Conservation (phyloP, 2,797 vertebrate species). For the Neosalanx taihuensis region DNA sequence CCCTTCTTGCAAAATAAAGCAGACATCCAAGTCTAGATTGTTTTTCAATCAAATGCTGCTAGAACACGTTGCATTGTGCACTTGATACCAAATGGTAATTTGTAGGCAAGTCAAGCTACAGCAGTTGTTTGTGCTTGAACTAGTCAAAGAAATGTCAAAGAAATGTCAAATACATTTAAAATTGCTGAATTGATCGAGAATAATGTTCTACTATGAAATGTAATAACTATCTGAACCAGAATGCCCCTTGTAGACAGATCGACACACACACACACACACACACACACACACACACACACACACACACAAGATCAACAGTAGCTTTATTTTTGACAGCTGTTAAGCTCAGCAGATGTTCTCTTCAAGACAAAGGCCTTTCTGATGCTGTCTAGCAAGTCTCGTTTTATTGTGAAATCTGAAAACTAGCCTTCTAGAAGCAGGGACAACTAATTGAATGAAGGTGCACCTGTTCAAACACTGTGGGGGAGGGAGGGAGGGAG, state of each 20-base stretch:
- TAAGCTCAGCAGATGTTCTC: background rate
- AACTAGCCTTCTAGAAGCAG: conserved; percentile 26
- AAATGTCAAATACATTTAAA: background rate
- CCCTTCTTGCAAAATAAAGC: background rate
- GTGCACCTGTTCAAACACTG: conserved; percentile 54
- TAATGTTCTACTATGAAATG: background rate
- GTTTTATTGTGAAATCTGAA: conserved; percentile 37
- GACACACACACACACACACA: conserved; percentile 2
- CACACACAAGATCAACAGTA: background rate
- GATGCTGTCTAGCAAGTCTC: conserved; percentile 5
- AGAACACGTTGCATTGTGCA: background rate
- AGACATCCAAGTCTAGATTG: background rate
- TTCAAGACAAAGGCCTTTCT: conserved; percentile 22
- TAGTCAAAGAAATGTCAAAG: background rate
- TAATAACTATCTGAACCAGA: background rate
- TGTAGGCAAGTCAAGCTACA: no score
- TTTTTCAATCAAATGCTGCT: background rate
- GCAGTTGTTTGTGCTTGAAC: background rate
- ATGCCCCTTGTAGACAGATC: conserved; percentile 2
- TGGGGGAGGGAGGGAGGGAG: background rate
- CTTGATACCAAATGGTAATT: background rate
- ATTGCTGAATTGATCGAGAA: background rate
- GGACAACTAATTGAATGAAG: conserved; percentile 38
- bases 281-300: background rate
- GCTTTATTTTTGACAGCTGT: conserved; percentile 23